phyloP scores from a whole-genome alignment of 2,888 invertebrate genomes.

The Pterostichus niger region DNA sequence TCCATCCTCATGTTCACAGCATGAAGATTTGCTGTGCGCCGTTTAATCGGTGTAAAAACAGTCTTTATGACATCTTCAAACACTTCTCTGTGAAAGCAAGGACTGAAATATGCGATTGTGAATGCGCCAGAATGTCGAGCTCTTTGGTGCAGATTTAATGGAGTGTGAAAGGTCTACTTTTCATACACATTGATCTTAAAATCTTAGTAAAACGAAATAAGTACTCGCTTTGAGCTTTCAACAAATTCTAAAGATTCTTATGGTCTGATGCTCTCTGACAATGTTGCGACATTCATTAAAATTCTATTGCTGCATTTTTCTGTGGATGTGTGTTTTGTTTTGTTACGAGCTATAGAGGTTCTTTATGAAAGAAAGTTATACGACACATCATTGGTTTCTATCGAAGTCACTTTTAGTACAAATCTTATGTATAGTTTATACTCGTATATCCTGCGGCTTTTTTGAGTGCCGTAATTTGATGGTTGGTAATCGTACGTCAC shows the following conservation, averaged over 20 bases:
- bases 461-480: too few relatives aligned
- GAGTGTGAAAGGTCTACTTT: slow-evolving; percentile 44
- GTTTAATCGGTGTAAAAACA: slow-evolving; percentile 45
- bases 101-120: slow-evolving; percentile 46
- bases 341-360: too few relatives aligned
- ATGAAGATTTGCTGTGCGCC: neutral
- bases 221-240: slow-evolving; percentile 6
- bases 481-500: too few relatives aligned
- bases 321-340: too few relatives aligned
- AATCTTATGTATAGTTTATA: too few relatives aligned
- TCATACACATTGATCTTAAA: slow-evolving; percentile 30
- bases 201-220: slow-evolving; percentile 34
- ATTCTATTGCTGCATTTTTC: neutral
- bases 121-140: slow-evolving; percentile 15
- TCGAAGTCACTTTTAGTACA: too few relatives aligned
- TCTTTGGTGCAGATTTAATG: slow-evolving; percentile 21
- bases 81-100: slow-evolving; percentile 11
- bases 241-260: slow-evolving; percentile 17
- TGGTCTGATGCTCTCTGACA: slow-evolving; percentile 17
- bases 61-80: slow-evolving; percentile 48
- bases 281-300: slow-evolving; percentile 7
- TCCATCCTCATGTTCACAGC: slow-evolving; percentile 6
- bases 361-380: too few relatives aligned
- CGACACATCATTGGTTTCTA: too few relatives aligned
- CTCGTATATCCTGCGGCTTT: too few relatives aligned